Conservation (phyloP, 2,113 vertebrate species). For the Andinoacara biseriatus region DNA sequence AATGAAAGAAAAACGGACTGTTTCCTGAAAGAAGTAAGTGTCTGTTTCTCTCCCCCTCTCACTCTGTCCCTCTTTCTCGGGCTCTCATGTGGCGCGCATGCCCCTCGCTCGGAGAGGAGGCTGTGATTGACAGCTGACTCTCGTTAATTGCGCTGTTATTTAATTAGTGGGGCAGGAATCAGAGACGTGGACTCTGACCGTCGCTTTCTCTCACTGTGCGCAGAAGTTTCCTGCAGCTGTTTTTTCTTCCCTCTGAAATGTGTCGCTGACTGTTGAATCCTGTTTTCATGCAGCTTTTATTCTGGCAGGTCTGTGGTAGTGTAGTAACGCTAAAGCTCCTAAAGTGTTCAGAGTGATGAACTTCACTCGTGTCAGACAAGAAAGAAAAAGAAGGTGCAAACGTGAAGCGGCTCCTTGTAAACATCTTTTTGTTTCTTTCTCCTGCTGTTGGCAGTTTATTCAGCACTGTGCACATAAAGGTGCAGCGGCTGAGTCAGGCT, state of each 20-base stretch:
- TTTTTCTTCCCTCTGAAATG: not conserved
- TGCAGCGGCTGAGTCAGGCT: not conserved
- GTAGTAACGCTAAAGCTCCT: too few species aligned
- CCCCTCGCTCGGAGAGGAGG: not conserved
- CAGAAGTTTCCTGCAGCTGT: slow-evolving; percentile 1
- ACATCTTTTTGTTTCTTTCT: not conserved
- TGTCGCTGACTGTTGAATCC: not conserved
- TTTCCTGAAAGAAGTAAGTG: slow-evolving; percentile 65
- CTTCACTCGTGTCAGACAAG: not conserved
- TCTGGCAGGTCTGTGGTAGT: not conserved
- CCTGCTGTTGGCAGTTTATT: not conserved
- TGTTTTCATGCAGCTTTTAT: not conserved
- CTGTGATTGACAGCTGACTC: slow-evolving; percentile 65
- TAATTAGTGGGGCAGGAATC: slow-evolving; percentile 41
- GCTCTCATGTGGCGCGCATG: rapidly evolving
- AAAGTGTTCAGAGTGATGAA: slow-evolving; percentile 6
- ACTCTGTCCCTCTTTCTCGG: not conserved
- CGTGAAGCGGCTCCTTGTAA: not conserved
- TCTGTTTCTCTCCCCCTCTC: slow-evolving; percentile 1
- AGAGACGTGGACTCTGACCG: not conserved
- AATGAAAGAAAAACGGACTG: slow-evolving; percentile 62
- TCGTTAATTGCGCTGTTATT: slow-evolving; percentile 46
- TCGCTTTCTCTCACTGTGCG: slow-evolving; percentile 14
- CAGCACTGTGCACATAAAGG: not conserved
- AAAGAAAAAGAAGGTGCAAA: not conserved